These are phyloP conservation scores for Lypha dubia DNA, from an alignment of 2,888 invertebrate species.

Conservation along the genomic window DNA sequence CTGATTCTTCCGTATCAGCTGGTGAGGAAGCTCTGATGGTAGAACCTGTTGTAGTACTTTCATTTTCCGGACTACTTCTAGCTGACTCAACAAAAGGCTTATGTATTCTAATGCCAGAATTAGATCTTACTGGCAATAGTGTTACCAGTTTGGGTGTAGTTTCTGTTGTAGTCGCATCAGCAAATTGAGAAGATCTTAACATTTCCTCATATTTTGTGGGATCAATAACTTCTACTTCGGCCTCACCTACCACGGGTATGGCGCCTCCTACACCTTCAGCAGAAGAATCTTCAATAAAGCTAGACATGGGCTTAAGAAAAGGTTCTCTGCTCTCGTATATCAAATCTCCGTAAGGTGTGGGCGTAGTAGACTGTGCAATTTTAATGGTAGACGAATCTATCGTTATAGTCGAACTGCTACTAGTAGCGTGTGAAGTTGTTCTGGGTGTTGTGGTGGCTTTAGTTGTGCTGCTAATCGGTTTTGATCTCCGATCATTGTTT, in stretches of 20 bases:
- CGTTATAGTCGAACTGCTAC: slow-evolving; percentile 54
- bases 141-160: slow-evolving; percentile 85
- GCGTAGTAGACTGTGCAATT: slow-evolving; percentile 52
- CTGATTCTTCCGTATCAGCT: slow-evolving; percentile 29
- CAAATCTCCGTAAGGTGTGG: slow-evolving; percentile 73
- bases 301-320: slow-evolving; percentile 79
- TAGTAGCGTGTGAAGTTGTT: slow-evolving; percentile 37
- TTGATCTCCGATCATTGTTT: slow-evolving; percentile 76
- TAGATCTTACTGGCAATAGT: slow-evolving; percentile 90
- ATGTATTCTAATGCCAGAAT: slow-evolving; percentile 89
- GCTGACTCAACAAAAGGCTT: slow-evolving; percentile 83
- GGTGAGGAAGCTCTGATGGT: background rate
- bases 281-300: slow-evolving; percentile 77
- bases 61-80: slow-evolving; percentile 36
- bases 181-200: slow-evolving; percentile 80
- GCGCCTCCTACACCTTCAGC: slow-evolving; percentile 79
- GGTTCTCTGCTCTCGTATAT: slow-evolving; percentile 73
- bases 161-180: slow-evolving; percentile 77
- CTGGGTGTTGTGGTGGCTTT: slow-evolving; percentile 72
- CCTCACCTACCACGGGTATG: slow-evolving; percentile 82
- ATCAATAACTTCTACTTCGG: slow-evolving; percentile 83
- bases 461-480: slow-evolving; percentile 60
- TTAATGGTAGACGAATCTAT: slow-evolving; percentile 23
- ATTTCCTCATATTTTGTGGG: slow-evolving; percentile 83
- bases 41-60: background rate